These are phyloP conservation scores for Chloroceryle inda DNA, from an alignment of 2,797 vertebrate species.

Conservation along the genomic window DNA sequence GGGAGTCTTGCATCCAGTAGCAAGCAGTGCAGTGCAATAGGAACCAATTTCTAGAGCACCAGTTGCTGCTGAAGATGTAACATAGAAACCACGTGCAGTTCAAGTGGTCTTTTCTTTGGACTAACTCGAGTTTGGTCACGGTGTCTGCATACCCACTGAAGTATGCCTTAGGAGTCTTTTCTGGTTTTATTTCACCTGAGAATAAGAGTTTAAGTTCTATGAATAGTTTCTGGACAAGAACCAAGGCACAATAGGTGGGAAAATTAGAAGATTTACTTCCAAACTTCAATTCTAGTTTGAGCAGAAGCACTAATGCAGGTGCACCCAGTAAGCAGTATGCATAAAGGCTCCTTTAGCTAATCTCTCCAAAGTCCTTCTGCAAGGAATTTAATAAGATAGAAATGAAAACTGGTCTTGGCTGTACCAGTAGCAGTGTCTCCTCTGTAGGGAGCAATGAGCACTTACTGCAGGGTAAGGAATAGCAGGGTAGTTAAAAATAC, in stretches of 20 bases:
- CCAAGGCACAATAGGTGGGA: neutral
- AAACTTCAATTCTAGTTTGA: neutral
- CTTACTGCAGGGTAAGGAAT: neutral
- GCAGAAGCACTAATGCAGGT: neutral
- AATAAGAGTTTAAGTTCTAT: neutral
- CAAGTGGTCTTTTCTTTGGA: neutral
- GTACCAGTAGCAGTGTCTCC: accelerated
- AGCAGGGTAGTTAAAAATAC: neutral
- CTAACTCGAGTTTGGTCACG: neutral
- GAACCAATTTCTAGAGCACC: neutral
- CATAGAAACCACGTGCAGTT: neutral
- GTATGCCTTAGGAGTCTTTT: neutral
- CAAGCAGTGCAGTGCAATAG: neutral
- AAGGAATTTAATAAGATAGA: neutral
- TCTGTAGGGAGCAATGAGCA: neutral
- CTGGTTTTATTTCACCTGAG: neutral
- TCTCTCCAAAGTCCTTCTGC: neutral
- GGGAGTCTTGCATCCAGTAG: neutral
- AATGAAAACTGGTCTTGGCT: neutral
- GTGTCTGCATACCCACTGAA: neutral
- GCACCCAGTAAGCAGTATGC: neutral
- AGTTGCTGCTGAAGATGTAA: neutral
- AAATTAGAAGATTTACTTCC: neutral
- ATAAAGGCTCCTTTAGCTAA: neutral
- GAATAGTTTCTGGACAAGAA: neutral